Conservation (phyloP, 2,888 invertebrate species). For the Drosophila emarginata region DNA sequence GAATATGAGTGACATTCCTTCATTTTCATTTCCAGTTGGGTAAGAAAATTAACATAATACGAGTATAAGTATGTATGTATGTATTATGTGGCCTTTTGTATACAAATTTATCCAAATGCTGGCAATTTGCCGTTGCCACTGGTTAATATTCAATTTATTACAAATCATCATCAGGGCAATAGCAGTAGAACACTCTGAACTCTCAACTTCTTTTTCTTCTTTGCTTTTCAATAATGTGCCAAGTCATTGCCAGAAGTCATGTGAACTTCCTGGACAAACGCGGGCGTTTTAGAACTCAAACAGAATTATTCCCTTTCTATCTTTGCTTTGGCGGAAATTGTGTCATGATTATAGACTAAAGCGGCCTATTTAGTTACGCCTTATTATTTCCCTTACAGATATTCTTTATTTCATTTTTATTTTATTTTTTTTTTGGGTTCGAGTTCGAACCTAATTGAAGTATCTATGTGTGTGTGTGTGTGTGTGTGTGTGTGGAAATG, state of each 20-base stretch:
- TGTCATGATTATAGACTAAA: conserved; percentile 78
- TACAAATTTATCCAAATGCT: conserved; percentile 30
- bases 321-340: conserved; percentile 67
- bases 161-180: conserved; percentile 61
- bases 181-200: conserved; percentile 44
- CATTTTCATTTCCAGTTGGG: conserved; percentile 23
- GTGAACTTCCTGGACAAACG: conserved; percentile 68
- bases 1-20: conserved; percentile 63
- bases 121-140: conserved; percentile 57
- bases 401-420: not conserved
- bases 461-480: conserved; percentile 11
- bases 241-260: conserved; percentile 65
- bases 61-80: too few species aligned
- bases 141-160: conserved; percentile 73
- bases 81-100: conserved; percentile 12
- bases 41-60: conserved; percentile 51
- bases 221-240: conserved; percentile 56
- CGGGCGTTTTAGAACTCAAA: conserved; percentile 29
- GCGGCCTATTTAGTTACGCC: conserved; percentile 76
- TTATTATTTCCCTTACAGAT: conserved; percentile 67
- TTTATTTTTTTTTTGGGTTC: conserved; percentile 27
- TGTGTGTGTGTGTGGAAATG: conserved; percentile 59
- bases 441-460: conserved; percentile 62
- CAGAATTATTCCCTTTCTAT: conserved; percentile 18
- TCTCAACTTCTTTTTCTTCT: conserved; percentile 60